Conservation (phyloP, 2,113 vertebrate species). For the Paradoxurus hermaphroditus region DNA sequence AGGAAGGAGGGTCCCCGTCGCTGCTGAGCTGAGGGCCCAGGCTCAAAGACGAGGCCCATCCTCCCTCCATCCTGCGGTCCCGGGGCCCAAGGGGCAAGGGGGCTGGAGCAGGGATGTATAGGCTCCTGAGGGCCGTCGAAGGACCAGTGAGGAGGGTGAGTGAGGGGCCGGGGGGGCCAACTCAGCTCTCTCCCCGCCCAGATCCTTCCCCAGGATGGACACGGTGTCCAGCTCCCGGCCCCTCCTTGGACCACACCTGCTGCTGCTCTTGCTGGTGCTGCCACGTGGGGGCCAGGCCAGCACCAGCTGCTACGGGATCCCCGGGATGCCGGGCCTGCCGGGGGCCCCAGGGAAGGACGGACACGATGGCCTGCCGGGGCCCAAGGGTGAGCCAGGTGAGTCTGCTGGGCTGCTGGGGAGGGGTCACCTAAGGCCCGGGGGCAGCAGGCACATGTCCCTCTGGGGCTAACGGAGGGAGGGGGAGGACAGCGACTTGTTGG, state of each 20-base stretch:
- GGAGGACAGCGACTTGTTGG: no score
- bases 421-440: not conserved
- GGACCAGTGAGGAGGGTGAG: not conserved
- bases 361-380: slow-evolving; percentile 84
- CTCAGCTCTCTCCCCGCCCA: not conserved
- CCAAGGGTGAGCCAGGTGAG: slow-evolving; percentile 87
- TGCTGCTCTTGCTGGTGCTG: slow-evolving; percentile 58
- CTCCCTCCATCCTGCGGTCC: rapidly evolving
- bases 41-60: not conserved
- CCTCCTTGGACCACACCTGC: not conserved
- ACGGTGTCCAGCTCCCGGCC: not conserved
- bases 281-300: not conserved
- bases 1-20: not conserved
- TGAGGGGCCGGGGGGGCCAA: not conserved
- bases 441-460: not conserved
- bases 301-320: slow-evolving; percentile 76
- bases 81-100: rapidly evolving
- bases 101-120: not conserved
- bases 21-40: not conserved
- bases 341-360: slow-evolving; percentile 91
- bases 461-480: rapidly evolving
- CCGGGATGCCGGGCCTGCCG: slow-evolving; percentile 88
- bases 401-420: not conserved
- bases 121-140: not conserved
- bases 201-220: slow-evolving; percentile 26